These are phyloP conservation scores for Spea multiplicata DNA, from an alignment of 2,113 vertebrate genomes.

Conservation along the genomic window DNA sequence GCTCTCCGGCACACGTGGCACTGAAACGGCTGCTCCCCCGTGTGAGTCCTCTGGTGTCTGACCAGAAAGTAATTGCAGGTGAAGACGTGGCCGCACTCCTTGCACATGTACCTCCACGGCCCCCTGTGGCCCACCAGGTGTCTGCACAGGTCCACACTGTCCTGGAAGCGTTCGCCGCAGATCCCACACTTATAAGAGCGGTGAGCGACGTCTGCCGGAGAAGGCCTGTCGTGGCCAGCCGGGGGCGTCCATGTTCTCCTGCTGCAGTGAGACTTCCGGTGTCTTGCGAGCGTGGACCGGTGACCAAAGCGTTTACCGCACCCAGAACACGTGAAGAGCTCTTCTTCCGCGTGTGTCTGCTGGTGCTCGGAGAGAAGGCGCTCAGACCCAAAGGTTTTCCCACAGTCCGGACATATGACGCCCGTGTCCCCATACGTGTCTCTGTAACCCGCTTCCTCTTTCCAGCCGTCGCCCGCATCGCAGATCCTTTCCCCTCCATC, in stretches of 20 bases:
- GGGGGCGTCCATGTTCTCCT: slow-evolving; percentile 41
- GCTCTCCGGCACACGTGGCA: neutral
- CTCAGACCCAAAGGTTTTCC: neutral
- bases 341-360: slow-evolving; percentile 53
- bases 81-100: slow-evolving; percentile 56
- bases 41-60: slow-evolving; percentile 5
- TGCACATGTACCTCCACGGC: slow-evolving; percentile 54
- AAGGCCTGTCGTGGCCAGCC: slow-evolving; percentile 39
- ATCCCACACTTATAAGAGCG: neutral
- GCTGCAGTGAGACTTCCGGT: neutral
- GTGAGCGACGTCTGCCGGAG: neutral
- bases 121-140: slow-evolving; percentile 37
- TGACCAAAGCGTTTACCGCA: slow-evolving; percentile 56
- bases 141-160: slow-evolving; percentile 1
- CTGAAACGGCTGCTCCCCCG: slow-evolving; percentile 44
- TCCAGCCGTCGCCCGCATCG: slow-evolving; percentile 27
- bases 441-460: neutral
- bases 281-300: neutral
- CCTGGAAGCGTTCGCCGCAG: neutral
- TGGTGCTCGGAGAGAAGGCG: slow-evolving; percentile 49
- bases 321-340: slow-evolving; percentile 55
- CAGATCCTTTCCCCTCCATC: slow-evolving; percentile 56
- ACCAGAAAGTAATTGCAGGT: slow-evolving; percentile 8
- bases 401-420: slow-evolving; percentile 16
- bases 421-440: neutral